These are phyloP conservation scores for Diadophis punctatus DNA, from an alignment of 2,113 vertebrate species.

Conservation along the genomic window DNA sequence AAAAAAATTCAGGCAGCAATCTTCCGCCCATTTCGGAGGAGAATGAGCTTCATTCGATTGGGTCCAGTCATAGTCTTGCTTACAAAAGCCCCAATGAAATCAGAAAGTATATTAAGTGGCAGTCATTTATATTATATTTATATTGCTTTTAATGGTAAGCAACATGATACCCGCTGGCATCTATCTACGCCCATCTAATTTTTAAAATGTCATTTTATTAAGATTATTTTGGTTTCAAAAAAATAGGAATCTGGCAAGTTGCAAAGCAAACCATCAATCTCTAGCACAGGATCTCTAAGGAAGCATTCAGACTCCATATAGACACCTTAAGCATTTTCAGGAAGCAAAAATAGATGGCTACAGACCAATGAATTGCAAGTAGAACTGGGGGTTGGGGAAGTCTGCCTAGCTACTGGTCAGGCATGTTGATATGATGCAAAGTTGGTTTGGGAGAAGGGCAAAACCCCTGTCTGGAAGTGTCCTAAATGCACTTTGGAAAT, in stretches of 20 bases:
- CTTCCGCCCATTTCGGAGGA: neutral
- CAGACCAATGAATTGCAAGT: neutral
- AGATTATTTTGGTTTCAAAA: neutral
- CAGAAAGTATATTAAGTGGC: neutral
- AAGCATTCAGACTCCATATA: neutral
- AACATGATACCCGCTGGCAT: neutral
- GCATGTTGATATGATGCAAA: neutral
- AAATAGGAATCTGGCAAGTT: neutral
- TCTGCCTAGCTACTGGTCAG: neutral
- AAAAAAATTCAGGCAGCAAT: too few species aligned
- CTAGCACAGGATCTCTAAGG: neutral
- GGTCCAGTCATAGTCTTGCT: neutral
- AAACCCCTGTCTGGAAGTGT: neutral
- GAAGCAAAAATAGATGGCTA: neutral
- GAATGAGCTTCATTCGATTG: neutral
- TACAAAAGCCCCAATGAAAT: neutral
- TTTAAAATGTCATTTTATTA: neutral
- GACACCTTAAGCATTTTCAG: neutral
- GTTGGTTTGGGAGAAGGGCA: neutral
- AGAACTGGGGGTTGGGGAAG: rapidly evolving
- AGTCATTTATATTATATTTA: neutral
- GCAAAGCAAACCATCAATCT: neutral
- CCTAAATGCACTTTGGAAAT: neutral
- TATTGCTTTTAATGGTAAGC: neutral
- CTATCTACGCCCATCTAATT: neutral